phyloP scores from a whole-genome alignment of 1,140 invertebrate species.

The Onthophagus taurus region DNA sequence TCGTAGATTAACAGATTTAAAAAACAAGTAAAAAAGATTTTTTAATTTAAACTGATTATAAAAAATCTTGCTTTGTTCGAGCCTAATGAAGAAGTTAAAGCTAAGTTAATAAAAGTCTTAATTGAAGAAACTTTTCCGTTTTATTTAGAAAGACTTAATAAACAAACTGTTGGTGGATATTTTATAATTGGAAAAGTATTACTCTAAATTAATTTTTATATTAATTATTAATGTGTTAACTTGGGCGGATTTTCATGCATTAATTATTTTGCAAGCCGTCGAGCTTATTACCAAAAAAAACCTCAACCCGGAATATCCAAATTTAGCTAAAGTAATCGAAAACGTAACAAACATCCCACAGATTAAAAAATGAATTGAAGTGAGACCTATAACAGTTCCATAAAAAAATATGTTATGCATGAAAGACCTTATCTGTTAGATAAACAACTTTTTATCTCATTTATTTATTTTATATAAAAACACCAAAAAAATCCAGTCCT shows the following conservation, averaged over 20 bases:
- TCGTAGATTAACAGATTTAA: conserved; percentile 46
- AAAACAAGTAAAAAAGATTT: conserved; percentile 16
- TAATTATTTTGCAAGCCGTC: conserved; percentile 54
- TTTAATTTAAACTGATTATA: not conserved
- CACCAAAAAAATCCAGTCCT: too few relatives aligned
- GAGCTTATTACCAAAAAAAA: conserved; percentile 43
- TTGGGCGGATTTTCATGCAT: conserved; percentile 57
- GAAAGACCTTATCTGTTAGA: too few relatives aligned
- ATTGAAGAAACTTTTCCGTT: conserved; percentile 45
- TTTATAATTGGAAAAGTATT: too few relatives aligned
- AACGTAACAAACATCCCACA: too few relatives aligned
- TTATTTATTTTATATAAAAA: too few relatives aligned
- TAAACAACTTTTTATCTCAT: too few relatives aligned
- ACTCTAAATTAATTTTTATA: conserved; percentile 45
- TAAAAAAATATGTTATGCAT: too few relatives aligned
- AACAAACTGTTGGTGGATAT: too few relatives aligned
- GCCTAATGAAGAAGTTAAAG: conserved; percentile 29
- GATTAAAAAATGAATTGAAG: too few relatives aligned
- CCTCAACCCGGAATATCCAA: conserved; percentile 48
- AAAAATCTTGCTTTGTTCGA: not conserved
- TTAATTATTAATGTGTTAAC: conserved; percentile 42
- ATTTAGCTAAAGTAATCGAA: conserved; percentile 45
- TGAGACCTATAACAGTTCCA: too few relatives aligned
- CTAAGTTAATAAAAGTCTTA: conserved; percentile 36
- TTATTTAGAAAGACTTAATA: conserved; percentile 49